These are phyloP conservation scores for Semnopithecus entellus DNA, from an alignment of 2,113 vertebrate species.

Conservation along the genomic window DNA sequence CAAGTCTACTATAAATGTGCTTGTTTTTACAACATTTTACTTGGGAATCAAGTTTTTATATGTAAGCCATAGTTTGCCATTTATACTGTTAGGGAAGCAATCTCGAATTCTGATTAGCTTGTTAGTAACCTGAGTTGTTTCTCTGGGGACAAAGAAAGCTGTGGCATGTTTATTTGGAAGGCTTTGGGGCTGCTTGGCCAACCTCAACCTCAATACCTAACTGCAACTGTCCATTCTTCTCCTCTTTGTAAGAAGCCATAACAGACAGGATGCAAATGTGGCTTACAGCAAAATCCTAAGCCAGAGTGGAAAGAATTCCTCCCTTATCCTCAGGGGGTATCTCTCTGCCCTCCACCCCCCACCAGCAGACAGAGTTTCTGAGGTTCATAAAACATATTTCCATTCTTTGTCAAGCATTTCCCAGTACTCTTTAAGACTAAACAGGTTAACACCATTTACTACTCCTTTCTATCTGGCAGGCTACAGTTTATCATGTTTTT, in stretches of 20 bases:
- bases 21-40: not conserved
- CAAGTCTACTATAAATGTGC: not conserved
- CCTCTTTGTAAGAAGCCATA: not conserved
- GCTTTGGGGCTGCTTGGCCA: not conserved
- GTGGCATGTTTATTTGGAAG: not conserved
- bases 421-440: not conserved
- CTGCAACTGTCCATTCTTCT: not conserved
- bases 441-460: slow-evolving; percentile 16
- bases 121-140: not conserved
- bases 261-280: not conserved
- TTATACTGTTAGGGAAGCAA: not conserved
- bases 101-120: not conserved
- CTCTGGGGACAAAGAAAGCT: not conserved
- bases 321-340: not conserved
- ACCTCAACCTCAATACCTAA: not conserved
- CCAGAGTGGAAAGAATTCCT: not conserved
- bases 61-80: not conserved
- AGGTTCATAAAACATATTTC: slow-evolving; percentile 20
- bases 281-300: not conserved
- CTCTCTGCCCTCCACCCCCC: not conserved
- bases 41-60: not conserved
- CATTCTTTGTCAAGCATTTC: not conserved
- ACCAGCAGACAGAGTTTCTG: not conserved
- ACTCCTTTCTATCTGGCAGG: slow-evolving; percentile 10
- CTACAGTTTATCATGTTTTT: slow-evolving; percentile 20